Percentiles rank a stretch among this genome's conserved stretches.
Conservation (phyloP, 2,797 vertebrate species). For the Choloepus didactylus region DNA sequence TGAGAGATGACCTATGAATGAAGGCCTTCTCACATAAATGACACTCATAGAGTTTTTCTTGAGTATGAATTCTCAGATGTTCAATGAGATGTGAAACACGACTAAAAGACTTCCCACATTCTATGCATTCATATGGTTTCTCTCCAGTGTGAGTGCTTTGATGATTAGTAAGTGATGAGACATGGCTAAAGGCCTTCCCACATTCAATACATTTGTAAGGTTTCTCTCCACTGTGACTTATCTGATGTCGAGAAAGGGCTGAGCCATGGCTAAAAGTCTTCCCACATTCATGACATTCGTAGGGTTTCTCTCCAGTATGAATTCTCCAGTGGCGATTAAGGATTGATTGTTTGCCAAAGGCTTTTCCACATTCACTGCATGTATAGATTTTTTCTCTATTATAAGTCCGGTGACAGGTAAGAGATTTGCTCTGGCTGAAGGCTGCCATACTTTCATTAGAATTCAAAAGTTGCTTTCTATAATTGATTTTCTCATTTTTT, state of each 20-base stretch:
- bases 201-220: slow-evolving; percentile 75
- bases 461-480: slow-evolving; percentile 45
- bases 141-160: slow-evolving; percentile 77
- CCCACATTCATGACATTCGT: slow-evolving; percentile 75
- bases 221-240: slow-evolving; percentile 79
- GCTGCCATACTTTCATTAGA: slow-evolving; percentile 62
- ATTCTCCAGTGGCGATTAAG: slow-evolving; percentile 77
- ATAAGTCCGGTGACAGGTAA: slow-evolving; percentile 40
- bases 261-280: slow-evolving; percentile 77
- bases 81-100: slow-evolving; percentile 77
- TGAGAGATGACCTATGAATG: slow-evolving; percentile 76
- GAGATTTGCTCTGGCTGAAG: slow-evolving; percentile 61
- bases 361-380: slow-evolving; percentile 78
- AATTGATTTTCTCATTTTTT: slow-evolving; percentile 59
- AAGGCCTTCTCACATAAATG: slow-evolving; percentile 78
- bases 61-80: slow-evolving; percentile 79
- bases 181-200: slow-evolving; percentile 76
- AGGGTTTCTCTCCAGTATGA: slow-evolving; percentile 79
- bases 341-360: slow-evolving; percentile 76
- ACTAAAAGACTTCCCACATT: slow-evolving; percentile 82
- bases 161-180: slow-evolving; percentile 77
- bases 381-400: slow-evolving; percentile 67
- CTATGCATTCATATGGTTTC: slow-evolving; percentile 76
- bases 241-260: slow-evolving; percentile 77
- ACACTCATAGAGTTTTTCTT: slow-evolving; percentile 80